These are phyloP conservation scores for Cricetomys ansorgei DNA, from an alignment of 2,113 vertebrate species.

Conservation along the genomic window DNA sequence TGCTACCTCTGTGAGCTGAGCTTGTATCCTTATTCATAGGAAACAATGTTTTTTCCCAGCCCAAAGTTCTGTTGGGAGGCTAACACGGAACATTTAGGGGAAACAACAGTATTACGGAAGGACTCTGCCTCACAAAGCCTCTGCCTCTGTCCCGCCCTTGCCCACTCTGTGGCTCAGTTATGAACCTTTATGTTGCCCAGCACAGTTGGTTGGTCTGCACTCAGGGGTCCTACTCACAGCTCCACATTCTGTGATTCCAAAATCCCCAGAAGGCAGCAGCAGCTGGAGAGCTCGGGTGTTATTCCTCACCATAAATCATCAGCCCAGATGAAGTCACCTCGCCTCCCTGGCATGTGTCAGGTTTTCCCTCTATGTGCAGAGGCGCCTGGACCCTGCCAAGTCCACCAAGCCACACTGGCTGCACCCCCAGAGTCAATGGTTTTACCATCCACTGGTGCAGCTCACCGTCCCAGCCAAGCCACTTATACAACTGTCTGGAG, in stretches of 20 bases:
- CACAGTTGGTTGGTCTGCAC: not conserved
- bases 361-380: conserved; percentile 38
- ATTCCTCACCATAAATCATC: not conserved
- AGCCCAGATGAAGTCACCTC: not conserved
- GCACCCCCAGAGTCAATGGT: conserved; percentile 55
- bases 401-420: conserved; percentile 63
- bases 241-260: not conserved
- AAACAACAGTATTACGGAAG: not conserved
- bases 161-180: not conserved
- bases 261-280: not conserved
- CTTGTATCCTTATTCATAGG: not conserved
- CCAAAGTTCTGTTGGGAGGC: not conserved
- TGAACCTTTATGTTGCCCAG: not conserved
- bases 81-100: not conserved
- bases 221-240: not conserved
- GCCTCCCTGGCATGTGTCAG: not conserved
- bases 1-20: not conserved
- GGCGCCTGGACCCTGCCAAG: conserved; percentile 60
- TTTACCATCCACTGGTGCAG: conserved; percentile 68
- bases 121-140: not conserved
- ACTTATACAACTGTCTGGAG: conserved; percentile 74
- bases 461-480: not conserved
- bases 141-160: not conserved
- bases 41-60: not conserved
- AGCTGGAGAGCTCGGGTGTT: not conserved